Percentiles rank a stretch among this genome's conserved stretches.
phyloP scores from a whole-genome alignment of 35 echinoderm and acorn worm genomes.

The Heliocidaris erythrogramma region DNA sequence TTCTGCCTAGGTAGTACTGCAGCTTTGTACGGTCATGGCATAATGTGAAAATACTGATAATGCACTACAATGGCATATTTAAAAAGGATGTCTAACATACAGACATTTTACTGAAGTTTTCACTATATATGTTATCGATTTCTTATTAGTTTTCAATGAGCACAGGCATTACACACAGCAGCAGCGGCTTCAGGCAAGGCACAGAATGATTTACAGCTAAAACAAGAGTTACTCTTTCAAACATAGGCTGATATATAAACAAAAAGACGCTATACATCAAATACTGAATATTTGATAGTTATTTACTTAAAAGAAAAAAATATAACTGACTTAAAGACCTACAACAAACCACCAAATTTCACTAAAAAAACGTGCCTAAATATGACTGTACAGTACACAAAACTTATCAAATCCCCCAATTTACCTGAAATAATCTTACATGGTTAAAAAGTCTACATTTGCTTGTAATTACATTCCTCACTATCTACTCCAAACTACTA shows the following conservation, averaged over 20 bases:
- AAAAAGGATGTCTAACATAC: background rate
- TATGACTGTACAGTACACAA: conserved; percentile 49
- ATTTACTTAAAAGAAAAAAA: conserved; percentile 41
- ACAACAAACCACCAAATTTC: conserved; percentile 42
- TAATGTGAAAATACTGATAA: conserved; percentile 36
- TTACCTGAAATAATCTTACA: conserved; percentile 43
- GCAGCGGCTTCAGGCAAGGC: conserved; percentile 23
- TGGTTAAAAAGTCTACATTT: conserved; percentile 33
- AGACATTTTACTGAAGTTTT: background rate
- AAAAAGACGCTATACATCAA: conserved; percentile 56
- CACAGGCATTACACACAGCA: conserved; percentile 37
- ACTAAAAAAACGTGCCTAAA: background rate
- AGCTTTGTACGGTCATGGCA: conserved; percentile 21
- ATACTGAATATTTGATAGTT: conserved; percentile 50
- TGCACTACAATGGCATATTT: conserved; percentile 28
- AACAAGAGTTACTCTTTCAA: conserved; percentile 41
- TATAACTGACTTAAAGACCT: conserved; percentile 37
- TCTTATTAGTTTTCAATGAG: background rate
- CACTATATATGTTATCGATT: background rate
- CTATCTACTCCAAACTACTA: conserved; percentile 43
- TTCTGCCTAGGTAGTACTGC: conserved; percentile 43
- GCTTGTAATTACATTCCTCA: conserved; percentile 21
- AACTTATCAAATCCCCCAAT: background rate
- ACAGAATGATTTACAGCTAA: conserved; percentile 47
- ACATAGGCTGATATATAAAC: conserved; percentile 48